Percentiles rank a stretch among this genome's conserved stretches.
Evolutionary conservation across 2,888 invertebrate species (phyloP).

Genomic region (Lysandra bellargus): DNA sequence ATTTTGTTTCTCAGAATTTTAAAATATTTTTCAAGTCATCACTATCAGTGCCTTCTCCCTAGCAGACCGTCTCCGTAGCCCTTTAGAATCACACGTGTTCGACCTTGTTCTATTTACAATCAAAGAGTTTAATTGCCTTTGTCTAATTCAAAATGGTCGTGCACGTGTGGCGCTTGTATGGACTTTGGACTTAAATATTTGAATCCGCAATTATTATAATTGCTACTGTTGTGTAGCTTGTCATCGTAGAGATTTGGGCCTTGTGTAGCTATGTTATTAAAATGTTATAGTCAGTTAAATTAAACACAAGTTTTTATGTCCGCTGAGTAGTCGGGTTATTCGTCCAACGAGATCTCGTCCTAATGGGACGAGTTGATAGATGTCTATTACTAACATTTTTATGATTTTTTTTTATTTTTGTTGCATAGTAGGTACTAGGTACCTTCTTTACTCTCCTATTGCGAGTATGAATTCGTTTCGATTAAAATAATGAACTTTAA

Average conservation of each 20-base stretch:
- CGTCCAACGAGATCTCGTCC: neutral
- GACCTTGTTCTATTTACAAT: constrained; percentile 55
- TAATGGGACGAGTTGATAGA: neutral
- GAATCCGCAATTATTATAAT: constrained; percentile 28
- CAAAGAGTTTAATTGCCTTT: constrained; percentile 64
- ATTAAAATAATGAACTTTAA: too few species aligned
- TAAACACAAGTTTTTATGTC: neutral
- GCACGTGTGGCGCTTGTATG: constrained; percentile 46
- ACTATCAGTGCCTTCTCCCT: neutral
- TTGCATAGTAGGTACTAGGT: too few species aligned
- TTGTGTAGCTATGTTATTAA: constrained; percentile 14
- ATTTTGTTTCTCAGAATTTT: neutral
- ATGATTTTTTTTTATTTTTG: too few species aligned
- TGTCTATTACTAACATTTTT: too few species aligned
- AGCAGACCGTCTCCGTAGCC: constrained; percentile 26
- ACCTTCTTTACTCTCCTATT: too few species aligned
- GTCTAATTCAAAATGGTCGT: constrained; percentile 50
- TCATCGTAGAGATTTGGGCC: constrained; percentile 18
- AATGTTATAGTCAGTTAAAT: neutral
- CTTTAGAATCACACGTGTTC: constrained; percentile 53
- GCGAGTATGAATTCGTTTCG: too few species aligned
- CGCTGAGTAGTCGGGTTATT: neutral
- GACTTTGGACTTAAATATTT: constrained; percentile 22
- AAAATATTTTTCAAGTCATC: neutral
- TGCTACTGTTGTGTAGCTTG: constrained; percentile 19